phyloP scores from a whole-genome alignment of 2,797 vertebrate genomes.

The Ibycter americanus region DNA sequence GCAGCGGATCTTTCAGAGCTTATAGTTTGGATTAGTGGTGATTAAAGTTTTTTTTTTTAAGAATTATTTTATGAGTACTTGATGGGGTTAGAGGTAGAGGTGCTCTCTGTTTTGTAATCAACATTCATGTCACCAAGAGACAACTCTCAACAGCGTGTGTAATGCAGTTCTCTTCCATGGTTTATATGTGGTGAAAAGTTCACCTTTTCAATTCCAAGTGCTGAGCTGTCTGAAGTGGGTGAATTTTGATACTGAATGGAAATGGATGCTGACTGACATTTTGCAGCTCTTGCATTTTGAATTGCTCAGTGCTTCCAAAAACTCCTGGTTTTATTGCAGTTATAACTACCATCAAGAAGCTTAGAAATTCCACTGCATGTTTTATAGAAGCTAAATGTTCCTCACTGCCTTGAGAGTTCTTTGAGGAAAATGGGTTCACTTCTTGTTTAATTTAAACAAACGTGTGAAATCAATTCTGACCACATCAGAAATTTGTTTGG shows the following conservation, averaged over 20 bases:
- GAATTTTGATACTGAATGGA: not conserved
- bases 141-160: not conserved
- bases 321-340: not conserved
- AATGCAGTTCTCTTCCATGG: not conserved
- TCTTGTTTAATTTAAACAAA: not conserved
- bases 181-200: not conserved
- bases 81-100: not conserved
- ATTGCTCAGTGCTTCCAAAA: not conserved
- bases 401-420: not conserved
- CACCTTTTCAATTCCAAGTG: not conserved
- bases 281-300: not conserved
- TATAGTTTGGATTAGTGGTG: not conserved
- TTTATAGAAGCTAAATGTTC: not conserved
- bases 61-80: not conserved
- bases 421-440: not conserved
- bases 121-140: not conserved
- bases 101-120: not conserved
- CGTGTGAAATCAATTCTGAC: not conserved
- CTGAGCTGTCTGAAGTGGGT: not conserved
- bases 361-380: not conserved
- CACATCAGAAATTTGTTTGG: not conserved
- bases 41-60: not conserved
- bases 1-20: not conserved
- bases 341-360: not conserved
- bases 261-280: not conserved